Percentiles rank a stretch among this genome's conserved stretches.
These are phyloP conservation scores for Orientallactaga sibirica DNA, from an alignment of 2,797 vertebrate species.

Conservation along the genomic window DNA sequence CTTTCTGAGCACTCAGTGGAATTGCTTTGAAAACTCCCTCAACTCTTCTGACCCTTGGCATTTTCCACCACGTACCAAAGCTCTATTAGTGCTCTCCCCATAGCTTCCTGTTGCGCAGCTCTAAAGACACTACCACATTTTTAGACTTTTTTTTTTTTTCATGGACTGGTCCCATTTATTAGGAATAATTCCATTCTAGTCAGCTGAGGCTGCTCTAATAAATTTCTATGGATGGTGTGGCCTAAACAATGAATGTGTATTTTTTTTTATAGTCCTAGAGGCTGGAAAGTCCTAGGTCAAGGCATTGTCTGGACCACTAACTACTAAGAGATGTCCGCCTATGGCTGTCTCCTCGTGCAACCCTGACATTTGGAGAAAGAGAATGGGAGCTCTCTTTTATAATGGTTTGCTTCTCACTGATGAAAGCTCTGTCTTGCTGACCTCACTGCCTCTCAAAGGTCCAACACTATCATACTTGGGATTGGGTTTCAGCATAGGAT, in stretches of 20 bases:
- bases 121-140: background rate
- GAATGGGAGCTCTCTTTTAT: background rate
- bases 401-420: too few species aligned
- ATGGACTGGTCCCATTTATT: background rate
- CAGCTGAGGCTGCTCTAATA: background rate
- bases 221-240: background rate
- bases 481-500: background rate
- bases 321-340: background rate
- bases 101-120: background rate
- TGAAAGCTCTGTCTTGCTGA: too few species aligned
- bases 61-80: background rate
- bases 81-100: background rate
- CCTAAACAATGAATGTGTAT: background rate
- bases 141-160: background rate
- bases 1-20: background rate
- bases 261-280: background rate
- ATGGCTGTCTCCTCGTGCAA: background rate
- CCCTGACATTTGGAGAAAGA: background rate
- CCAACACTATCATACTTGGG: background rate
- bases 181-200: background rate
- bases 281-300: background rate
- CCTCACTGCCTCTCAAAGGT: background rate
- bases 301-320: background rate
- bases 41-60: background rate
- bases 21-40: background rate